Base-by-base conservation (phyloP, 2,113 vertebrate species). In the Toxotes chatareus region DNA sequence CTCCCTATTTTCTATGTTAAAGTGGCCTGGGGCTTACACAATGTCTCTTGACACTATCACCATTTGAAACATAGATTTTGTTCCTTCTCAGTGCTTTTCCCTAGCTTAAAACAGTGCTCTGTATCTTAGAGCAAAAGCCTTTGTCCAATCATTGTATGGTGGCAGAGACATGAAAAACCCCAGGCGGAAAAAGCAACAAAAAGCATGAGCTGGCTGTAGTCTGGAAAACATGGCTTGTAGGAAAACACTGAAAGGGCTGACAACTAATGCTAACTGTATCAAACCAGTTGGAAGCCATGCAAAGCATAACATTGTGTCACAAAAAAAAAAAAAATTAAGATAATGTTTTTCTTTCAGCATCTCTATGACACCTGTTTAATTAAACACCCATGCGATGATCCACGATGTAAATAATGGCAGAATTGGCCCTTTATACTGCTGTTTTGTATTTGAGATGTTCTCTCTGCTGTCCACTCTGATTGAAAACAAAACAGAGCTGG, bases 41-140 rank as follows among this genome's bases (percentile, higher is more conserved):
- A 71, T 78, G 42, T 71, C n/a, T 49, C 42, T 68, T 63, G 60
- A 80, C 82, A 81, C 31, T 21, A 16, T 42, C 38, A 16, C 56
- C 13, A 62, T 66, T 40, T 55, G 47, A 80, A 83, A 73, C 56
- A 12, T n/a, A 74, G 40, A 72, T 68, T 42, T 8, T 49, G 36
- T 62, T 61, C 23, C n/a, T 34, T 46, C 46, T 40, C 49, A 19
- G n/a, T 74, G 46, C 27, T 32, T 76, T 56, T 32, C 49, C 60
- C 80, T 60, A 27, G 73, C 70, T 73, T 60, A 36, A 69, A 79
- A 32, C 67, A 62, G 31, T n/a, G 34, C 49, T 13, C 42, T 47
- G 10, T 38, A 21, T 57, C 70, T 75, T 27, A 40, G 5, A 32
- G 73, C 27, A 4, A 40, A 46, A 32, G 51, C 23, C 74, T 62